These are phyloP conservation scores for Calephelis nemesis DNA, from an alignment of 1,140 invertebrate species.

Conservation along the genomic window DNA sequence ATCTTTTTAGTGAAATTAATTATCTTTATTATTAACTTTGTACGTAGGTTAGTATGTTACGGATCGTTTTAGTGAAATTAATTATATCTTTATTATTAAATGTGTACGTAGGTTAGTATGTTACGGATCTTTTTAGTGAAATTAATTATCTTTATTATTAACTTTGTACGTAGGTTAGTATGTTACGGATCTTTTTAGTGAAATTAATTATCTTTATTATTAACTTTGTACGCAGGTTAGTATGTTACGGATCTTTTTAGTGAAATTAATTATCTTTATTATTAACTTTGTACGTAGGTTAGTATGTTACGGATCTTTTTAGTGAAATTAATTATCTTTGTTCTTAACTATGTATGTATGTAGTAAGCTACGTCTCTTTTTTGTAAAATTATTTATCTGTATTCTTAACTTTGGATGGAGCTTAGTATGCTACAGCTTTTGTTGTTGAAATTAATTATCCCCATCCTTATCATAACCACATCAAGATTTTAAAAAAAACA, in stretches of 20 bases:
- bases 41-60: slow-evolving; percentile 56
- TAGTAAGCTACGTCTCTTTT: slow-evolving; percentile 1
- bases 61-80: too few relatives aligned
- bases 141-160: too few relatives aligned
- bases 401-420: slow-evolving; percentile 53
- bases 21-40: slow-evolving; percentile 23
- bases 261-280: too few relatives aligned
- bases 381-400: too few relatives aligned
- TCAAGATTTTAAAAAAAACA: too few relatives aligned
- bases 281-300: slow-evolving; percentile 60
- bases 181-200: neutral
- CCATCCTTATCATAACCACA: too few relatives aligned
- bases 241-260: neutral
- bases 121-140: neutral
- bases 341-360: slow-evolving; percentile 55
- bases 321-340: too few relatives aligned
- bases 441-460: too few relatives aligned
- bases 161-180: slow-evolving; percentile 61
- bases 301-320: neutral
- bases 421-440: slow-evolving; percentile 31
- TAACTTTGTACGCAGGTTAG: slow-evolving; percentile 61
- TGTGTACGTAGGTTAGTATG: slow-evolving; percentile 61
- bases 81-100: neutral
- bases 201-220: too few relatives aligned
- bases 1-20: too few relatives aligned